Evolutionary conservation across 2,888 invertebrate genomes (phyloP), one percentile per base, ranked within the genome.

Genomic region (Caenorhabditis sp.): DNA sequence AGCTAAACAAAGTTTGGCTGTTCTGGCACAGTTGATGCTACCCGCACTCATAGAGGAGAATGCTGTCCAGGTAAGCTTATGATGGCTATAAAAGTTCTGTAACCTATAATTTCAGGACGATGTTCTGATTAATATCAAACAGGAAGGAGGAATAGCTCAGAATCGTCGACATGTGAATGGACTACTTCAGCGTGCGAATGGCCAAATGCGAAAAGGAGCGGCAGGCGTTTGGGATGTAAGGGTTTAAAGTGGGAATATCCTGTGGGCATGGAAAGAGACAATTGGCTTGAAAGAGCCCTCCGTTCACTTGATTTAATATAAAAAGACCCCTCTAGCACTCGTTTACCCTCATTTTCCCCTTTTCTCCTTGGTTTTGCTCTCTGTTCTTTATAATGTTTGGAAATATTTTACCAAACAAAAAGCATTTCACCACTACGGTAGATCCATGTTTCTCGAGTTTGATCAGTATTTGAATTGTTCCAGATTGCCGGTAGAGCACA

Each of bases 401-500:
- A 0, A 77, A 62, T 24, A 68, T 77, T 55, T 4, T 77, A 0
- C 68, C 68, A 15, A n/a, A 2, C 5, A n/a, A 47, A 20, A 37
- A 61, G 9, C 64, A 68, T 50, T 11, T 13, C 11, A 40, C 4
- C 4, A 72, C 71, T 67, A 51, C 53, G 24, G 20, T 61, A 51
- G 18, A 44, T 26, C 32, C 44, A 58, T 56, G 67, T 28, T 58
- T 20, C 47, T 26, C 9, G 37, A 44, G 28, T n/a, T n/a, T n/a
- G n/a, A n/a, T n/a, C n/a, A 26, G 11, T 44, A 37, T 58, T 24
- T 24, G 9, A 24, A 11, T n/a, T 1, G 44, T 60, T 85, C 62
- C 70, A 88, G 88, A 87, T 88, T 44, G 88, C 88, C 9, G 87
- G 79, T 5, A 68, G 86, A n/a, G 88, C 88, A n/a, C 85, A 85